Conservation (phyloP, 1,140 invertebrate species). For the Cotesia chilonis region DNA sequence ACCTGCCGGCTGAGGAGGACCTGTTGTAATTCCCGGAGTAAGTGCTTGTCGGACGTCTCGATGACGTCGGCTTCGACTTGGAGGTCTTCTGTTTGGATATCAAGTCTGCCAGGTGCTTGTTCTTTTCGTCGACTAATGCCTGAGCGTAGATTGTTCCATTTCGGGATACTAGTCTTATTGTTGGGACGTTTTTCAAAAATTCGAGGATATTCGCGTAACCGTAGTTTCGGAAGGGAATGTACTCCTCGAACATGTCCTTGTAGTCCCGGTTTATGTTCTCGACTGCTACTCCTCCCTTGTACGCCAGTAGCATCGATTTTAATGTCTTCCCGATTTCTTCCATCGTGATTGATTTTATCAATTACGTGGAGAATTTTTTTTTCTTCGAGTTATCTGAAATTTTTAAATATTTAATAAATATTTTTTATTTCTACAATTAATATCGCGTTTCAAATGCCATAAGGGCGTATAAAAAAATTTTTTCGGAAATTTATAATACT, state of each 20-base stretch:
- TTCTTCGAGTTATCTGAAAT: neutral
- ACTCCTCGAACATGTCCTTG: constrained; percentile 66
- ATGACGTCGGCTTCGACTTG: constrained; percentile 49
- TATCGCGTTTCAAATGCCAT: too few species aligned
- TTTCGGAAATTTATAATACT: too few species aligned
- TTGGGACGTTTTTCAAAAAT: constrained; percentile 67
- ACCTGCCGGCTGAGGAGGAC: neutral
- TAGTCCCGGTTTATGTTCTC: constrained; percentile 63
- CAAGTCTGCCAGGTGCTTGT: constrained; percentile 69
- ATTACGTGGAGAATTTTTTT: neutral
- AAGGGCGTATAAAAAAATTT: too few species aligned
- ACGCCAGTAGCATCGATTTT: constrained; percentile 44
- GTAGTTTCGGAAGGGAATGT: constrained; percentile 69
- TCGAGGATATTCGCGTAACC: constrained; percentile 68
- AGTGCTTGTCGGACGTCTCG: neutral
- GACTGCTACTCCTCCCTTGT: constrained; percentile 48
- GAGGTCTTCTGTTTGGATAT: constrained; percentile 68
- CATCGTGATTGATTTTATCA: neutral
- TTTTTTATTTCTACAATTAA: too few species aligned
- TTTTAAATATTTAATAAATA: too few species aligned
- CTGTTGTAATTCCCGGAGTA: neutral
- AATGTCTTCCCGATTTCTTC: constrained; percentile 43
- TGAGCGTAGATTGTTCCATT: constrained; percentile 65
- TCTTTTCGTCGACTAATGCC: constrained; percentile 66
- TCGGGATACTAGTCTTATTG: constrained; percentile 60